These are phyloP conservation scores for Cephus pygmeus DNA, from an alignment of 2,888 invertebrate genomes.

Conservation along the genomic window DNA sequence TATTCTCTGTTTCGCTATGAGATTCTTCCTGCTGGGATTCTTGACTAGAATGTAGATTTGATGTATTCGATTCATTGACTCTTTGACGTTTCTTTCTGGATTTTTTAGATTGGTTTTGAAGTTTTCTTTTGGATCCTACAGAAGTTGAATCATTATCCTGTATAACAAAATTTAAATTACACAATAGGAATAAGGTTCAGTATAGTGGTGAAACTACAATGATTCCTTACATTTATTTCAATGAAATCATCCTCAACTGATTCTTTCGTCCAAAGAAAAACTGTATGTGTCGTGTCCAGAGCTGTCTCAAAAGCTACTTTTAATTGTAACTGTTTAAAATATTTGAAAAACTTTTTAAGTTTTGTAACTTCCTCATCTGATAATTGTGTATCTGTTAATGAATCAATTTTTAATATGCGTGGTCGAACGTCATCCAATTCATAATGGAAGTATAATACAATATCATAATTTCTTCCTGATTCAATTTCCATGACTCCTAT, in stretches of 20 bases:
- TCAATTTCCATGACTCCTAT: constrained; percentile 8
- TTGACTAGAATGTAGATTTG: background rate
- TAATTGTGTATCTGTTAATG: constrained; percentile 4
- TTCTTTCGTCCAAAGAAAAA: constrained; percentile 1
- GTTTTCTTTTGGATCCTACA: background rate
- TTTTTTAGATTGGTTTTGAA: background rate
- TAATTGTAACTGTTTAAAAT: constrained; percentile 25
- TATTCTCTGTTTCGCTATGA: background rate
- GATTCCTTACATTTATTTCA: constrained; percentile 6
- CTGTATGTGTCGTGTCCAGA: background rate
- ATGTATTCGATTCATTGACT: background rate
- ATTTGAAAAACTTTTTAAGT: constrained; percentile 10
- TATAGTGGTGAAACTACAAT: background rate
- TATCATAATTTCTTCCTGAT: constrained; percentile 1
- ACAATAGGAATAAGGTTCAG: background rate
- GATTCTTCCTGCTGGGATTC: background rate
- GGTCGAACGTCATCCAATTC: constrained; percentile 24
- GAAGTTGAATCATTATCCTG: background rate
- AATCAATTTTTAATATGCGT: constrained; percentile 20
- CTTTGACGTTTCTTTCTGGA: background rate
- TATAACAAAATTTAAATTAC: constrained; percentile 1
- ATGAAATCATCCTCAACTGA: background rate
- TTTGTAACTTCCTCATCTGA: background rate
- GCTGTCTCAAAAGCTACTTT: constrained; percentile 12
- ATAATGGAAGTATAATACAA: constrained; percentile 28